These are phyloP conservation scores for Agrilus mali DNA, from an alignment of 2,888 invertebrate genomes.

Conservation along the genomic window DNA sequence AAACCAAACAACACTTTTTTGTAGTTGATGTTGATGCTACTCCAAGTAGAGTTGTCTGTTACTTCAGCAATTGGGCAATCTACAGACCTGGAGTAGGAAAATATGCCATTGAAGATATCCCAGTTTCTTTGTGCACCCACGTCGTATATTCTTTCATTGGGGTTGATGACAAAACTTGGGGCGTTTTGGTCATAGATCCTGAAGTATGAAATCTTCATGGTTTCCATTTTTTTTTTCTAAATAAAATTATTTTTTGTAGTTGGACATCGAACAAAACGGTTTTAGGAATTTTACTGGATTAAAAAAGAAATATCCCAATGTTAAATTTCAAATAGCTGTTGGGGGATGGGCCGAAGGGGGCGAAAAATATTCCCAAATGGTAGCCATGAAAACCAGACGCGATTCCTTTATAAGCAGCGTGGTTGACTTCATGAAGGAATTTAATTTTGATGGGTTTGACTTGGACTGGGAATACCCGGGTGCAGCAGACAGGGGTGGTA, in stretches of 20 bases:
- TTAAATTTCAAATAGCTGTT: constrained; percentile 70
- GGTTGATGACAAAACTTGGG: constrained; percentile 63
- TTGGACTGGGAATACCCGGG: constrained; percentile 88
- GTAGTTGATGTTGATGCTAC: constrained; percentile 8
- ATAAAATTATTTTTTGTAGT: constrained; percentile 29
- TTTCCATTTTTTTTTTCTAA: constrained; percentile 2
- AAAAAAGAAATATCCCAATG: constrained; percentile 52
- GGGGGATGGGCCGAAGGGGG: constrained; percentile 91
- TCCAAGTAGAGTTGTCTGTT: constrained; percentile 41
- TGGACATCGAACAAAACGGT: constrained; percentile 63
- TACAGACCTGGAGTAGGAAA: constrained; percentile 71
- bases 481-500: constrained; percentile 75
- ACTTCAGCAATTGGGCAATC: constrained; percentile 74
- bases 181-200: constrained; percentile 67
- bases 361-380: constrained; percentile 74
- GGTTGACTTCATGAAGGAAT: constrained; percentile 59
- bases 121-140: constrained; percentile 73
- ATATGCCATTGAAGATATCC: constrained; percentile 75
- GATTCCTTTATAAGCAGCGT: constrained; percentile 58
- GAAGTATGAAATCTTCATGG: constrained; percentile 39
- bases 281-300: constrained; percentile 69
- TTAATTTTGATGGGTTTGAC: constrained; percentile 75
- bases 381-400: constrained; percentile 53
- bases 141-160: constrained; percentile 83
- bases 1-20: neutral